A percentile compares a stretch with the other conserved stretches of the same genome.
Conservation (phyloP, 2,797 vertebrate species). For the Tauraco hartlaubi region DNA sequence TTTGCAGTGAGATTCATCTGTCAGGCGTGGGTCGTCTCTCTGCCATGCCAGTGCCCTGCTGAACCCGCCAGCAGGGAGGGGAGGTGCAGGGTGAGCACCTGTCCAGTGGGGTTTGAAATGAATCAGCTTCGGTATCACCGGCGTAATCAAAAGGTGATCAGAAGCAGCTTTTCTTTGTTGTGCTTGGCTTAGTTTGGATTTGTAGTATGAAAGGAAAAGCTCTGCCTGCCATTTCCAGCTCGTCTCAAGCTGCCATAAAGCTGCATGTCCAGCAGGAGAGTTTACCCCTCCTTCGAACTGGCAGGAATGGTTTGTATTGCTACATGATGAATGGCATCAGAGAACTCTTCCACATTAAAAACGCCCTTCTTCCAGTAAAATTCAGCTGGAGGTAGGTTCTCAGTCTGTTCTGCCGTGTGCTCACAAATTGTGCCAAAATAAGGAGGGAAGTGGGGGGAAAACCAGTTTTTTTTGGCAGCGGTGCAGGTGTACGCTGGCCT, state of each 20-base stretch:
- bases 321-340: fast-evolving
- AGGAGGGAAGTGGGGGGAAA: not conserved
- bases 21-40: not conserved
- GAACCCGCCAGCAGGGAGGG: not conserved
- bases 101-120: not conserved
- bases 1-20: not conserved
- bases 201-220: not conserved
- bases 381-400: not conserved
- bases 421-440: not conserved
- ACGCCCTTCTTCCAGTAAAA: not conserved
- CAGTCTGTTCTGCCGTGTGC: not conserved
- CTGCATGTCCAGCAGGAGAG: not conserved
- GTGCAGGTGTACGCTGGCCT: not conserved
- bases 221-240: not conserved
- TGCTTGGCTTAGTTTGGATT: not conserved
- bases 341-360: not conserved
- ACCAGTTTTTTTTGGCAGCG: not conserved
- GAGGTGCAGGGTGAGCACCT: not conserved
- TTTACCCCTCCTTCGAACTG: not conserved
- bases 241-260: not conserved
- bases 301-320: not conserved
- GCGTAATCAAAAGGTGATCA: not conserved
- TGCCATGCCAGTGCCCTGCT: not conserved
- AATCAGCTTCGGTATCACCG: not conserved
- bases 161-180: not conserved